Evolutionary conservation across 2,113 vertebrate species (phyloP).

Genomic region (Eulacestoma nigropectus): DNA sequence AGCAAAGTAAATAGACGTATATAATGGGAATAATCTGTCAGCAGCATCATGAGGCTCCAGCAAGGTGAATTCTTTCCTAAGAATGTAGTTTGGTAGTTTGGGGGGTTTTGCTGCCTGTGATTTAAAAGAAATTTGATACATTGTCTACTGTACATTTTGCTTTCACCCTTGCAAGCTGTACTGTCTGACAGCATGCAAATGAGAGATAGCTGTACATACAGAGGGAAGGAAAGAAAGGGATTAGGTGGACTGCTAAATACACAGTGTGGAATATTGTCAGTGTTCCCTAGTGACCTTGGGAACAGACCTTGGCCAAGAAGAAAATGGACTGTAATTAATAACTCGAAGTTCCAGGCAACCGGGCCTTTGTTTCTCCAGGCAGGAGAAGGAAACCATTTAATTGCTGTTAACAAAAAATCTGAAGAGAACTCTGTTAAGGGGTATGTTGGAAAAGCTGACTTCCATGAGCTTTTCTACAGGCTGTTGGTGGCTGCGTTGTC

Average conservation of each 20-base stretch:
- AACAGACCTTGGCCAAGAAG: not conserved
- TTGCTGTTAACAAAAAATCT: not conserved
- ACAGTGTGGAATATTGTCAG: not conserved
- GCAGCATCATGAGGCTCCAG: slow-evolving; percentile 28
- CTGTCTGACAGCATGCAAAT: not conserved
- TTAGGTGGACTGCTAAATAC: not conserved
- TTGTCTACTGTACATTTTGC: not conserved
- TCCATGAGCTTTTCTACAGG: not conserved
- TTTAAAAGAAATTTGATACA: not conserved
- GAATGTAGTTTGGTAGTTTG: not conserved
- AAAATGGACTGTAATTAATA: not conserved
- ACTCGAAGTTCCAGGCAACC: not conserved
- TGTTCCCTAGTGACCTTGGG: not conserved
- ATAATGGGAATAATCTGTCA: slow-evolving; percentile 64
- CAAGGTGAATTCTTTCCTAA: slow-evolving; percentile 42
- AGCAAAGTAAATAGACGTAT: slow-evolving; percentile 63
- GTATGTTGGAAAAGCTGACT: not conserved
- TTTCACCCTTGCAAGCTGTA: slow-evolving; percentile 14
- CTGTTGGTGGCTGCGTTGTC: not conserved
- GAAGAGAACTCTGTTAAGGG: not conserved
- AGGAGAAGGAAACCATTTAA: not conserved
- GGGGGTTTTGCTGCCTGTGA: not conserved
- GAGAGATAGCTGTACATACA: not conserved
- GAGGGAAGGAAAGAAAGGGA: not conserved
- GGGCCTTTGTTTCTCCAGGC: not conserved